phyloP scores from a whole-genome alignment of 2,888 invertebrate species.

The Phengaris alcon region DNA sequence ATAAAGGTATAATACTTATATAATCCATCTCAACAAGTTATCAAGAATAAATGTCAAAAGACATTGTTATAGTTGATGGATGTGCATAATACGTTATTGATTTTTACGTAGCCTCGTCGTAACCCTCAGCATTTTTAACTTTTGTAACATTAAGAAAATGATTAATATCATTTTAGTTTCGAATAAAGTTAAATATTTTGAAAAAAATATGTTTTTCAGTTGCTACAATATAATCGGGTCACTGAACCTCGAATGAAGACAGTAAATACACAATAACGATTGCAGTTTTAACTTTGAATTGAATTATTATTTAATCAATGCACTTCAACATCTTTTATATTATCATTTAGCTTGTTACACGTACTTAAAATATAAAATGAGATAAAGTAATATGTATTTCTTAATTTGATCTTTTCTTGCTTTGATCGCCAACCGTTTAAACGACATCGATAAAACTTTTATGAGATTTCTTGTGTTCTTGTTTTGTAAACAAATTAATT shows the following conservation, averaged over 20 bases:
- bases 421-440: neutral
- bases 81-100: neutral
- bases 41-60: neutral
- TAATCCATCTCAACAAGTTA: neutral
- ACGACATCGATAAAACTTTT: neutral
- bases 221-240: neutral
- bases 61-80: neutral
- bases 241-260: neutral
- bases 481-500: neutral
- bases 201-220: neutral
- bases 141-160: too few species aligned
- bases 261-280: neutral
- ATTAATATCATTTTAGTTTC: too few species aligned
- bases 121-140: too few species aligned
- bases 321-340: neutral
- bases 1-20: neutral
- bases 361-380: neutral
- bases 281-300: neutral
- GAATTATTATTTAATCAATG: neutral
- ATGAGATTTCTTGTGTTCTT: neutral
- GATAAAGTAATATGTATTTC: neutral
- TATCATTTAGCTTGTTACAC: neutral
- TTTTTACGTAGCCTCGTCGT: too few species aligned
- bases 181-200: neutral
- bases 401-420: neutral